These are phyloP conservation scores for Vannuccia rotundouncinata DNA, from an alignment of 2,888 invertebrate species.

Conservation along the genomic window DNA sequence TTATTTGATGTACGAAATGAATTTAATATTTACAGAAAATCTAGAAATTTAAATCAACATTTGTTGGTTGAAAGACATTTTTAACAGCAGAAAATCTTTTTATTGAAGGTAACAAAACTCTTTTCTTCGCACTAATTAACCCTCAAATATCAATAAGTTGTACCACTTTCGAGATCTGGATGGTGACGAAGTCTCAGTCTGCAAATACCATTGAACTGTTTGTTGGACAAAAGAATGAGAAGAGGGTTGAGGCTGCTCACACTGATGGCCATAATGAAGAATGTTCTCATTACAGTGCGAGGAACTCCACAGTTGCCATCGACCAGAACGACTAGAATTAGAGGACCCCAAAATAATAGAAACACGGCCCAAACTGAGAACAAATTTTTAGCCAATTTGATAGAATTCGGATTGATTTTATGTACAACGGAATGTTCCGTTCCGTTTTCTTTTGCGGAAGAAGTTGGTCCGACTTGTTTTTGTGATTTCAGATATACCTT, in stretches of 20 bases:
- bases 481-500: not conserved
- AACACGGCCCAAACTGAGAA: not conserved
- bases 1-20: too few species aligned
- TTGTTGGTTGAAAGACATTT: too few species aligned
- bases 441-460: too few species aligned
- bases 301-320: not conserved
- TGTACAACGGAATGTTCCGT: not conserved
- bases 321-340: slow-evolving; percentile 5
- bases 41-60: too few species aligned
- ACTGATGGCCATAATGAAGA: slow-evolving; percentile 25
- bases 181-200: too few species aligned
- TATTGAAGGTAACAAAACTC: too few species aligned
- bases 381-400: not conserved
- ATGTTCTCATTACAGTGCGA: not conserved
- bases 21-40: too few species aligned
- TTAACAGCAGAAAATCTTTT: too few species aligned
- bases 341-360: not conserved
- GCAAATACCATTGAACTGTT: not conserved
- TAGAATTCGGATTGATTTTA: not conserved
- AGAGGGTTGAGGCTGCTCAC: not conserved
- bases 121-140: too few species aligned
- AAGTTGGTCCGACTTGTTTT: not conserved
- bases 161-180: too few species aligned
- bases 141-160: too few species aligned
- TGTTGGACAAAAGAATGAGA: slow-evolving; percentile 1